Evolutionary conservation across 2,113 vertebrate species (phyloP).

Genomic region (Thoracochromis brauschi): DNA sequence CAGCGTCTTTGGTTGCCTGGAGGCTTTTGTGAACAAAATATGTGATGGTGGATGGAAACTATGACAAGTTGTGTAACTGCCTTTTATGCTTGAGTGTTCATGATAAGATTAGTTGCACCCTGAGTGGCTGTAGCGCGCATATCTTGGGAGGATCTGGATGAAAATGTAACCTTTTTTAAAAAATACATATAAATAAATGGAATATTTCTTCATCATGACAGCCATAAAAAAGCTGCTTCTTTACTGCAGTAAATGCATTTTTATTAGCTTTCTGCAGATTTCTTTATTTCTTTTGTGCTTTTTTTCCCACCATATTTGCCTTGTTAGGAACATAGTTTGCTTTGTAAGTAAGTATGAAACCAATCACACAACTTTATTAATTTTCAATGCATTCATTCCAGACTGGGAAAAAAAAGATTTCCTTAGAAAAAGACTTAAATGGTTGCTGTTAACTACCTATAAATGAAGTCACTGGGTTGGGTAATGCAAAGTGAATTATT

Average conservation of each 20-base stretch:
- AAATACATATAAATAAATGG: not conserved
- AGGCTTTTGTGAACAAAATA: not conserved
- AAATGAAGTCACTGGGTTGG: not conserved
- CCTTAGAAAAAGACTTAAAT: not conserved
- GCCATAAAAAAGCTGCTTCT: not conserved
- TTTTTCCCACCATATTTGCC: not conserved
- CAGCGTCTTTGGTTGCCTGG: not conserved
- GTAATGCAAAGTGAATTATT: not conserved
- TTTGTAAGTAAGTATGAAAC: not conserved
- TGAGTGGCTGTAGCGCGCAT: not conserved
- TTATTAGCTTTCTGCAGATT: not conserved
- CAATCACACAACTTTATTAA: not conserved
- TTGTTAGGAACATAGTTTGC: not conserved
- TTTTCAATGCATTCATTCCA: not conserved
- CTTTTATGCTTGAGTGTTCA: not conserved
- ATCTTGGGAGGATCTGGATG: not conserved
- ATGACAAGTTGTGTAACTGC: not conserved
- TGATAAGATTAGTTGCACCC: slow-evolving; percentile 4
- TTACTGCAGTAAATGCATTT: not conserved
- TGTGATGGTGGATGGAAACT: not conserved
- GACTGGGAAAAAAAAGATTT: not conserved
- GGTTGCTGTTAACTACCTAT: not conserved
- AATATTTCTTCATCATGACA: not conserved
- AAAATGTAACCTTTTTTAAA: not conserved
- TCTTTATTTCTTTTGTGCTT: not conserved